Evolutionary conservation across 1,140 invertebrate species (phyloP), one percentile per base, ranked within the genome.

Genomic region (Bombus polaris): DNA sequence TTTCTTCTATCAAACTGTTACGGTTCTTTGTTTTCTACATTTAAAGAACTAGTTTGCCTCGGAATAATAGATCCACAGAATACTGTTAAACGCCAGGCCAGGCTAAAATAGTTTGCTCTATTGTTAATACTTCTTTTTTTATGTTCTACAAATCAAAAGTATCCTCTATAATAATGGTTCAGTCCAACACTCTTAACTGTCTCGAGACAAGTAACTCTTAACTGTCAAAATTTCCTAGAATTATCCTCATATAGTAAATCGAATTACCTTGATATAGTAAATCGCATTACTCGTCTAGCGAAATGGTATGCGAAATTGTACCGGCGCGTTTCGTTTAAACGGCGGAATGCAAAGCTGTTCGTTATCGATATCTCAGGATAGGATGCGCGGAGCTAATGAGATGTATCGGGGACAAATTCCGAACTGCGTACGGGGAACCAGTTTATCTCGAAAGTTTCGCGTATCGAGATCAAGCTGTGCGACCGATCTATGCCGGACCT

Each of bases 371-470:
- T n/a, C 65, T 32, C n/a, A 5, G 73, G 86, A 87, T 86, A 84
- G 83, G 85, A 90, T 89, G 82, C 83, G 73, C 77, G 68, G 42
- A 92, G 88, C 80, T 91, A 92, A 92, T 92, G 90, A 92, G 84
- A 92, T 89, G 90, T 93, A 93, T 90, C 89, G 92, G 70, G 92
- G 89, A 92, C 91, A 91, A 91, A 93, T 93, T 92, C 91, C 91
- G 68, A 88, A 89, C 87, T 74, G 83, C 85, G 81, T 86, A 82
- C 79, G 57, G 57, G 80, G 66, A 91, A 88, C 85, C 88, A 91
- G 89, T 92, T 91, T 92, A 92, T 92, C 89, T 91, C 76, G 89
- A 91, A 91, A 91, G 90, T 91, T 89, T 86, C 78, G 57, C 82
- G 71, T 91, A 91, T 85, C 47, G 78, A 73, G 89, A 91, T 89